A percentile compares a stretch with the other conserved stretches of the same genome.
These are phyloP conservation scores for Ischnura elegans DNA, from an alignment of 2,888 invertebrate genomes.

Conservation along the genomic window DNA sequence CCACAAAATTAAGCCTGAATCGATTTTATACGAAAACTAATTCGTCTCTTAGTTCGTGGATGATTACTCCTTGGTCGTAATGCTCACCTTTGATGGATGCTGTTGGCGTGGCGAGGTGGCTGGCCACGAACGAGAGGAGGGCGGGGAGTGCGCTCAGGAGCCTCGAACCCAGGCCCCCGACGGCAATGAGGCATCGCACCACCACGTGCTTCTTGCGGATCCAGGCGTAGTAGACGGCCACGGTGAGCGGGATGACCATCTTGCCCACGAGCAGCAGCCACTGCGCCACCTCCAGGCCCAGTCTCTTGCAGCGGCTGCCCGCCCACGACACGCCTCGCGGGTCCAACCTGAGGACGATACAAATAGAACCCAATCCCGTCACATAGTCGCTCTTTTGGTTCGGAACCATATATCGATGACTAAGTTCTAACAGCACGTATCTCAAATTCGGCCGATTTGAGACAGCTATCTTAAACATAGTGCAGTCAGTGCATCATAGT, in stretches of 20 bases:
- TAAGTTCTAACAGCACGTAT: too few relatives aligned
- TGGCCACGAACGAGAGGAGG: conserved; percentile 43
- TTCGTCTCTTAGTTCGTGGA: too few relatives aligned
- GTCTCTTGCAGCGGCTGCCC: conserved; percentile 25
- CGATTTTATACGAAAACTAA: too few relatives aligned
- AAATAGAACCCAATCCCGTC: background rate
- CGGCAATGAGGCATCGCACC: conserved; percentile 28
- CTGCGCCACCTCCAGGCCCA: conserved; percentile 10
- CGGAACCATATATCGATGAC: too few relatives aligned
- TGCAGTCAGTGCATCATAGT: too few relatives aligned
- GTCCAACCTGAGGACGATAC: background rate
- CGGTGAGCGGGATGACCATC: conserved; percentile 32
- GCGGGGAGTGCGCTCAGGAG: background rate
- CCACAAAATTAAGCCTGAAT: too few relatives aligned
- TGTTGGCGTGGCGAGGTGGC: conserved; percentile 39
- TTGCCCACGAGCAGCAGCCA: conserved; percentile 23
- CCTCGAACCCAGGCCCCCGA: background rate
- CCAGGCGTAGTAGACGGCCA: conserved; percentile 47
- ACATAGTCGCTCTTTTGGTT: background rate
- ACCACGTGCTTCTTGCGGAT: conserved; percentile 40
- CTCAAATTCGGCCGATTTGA: too few relatives aligned
- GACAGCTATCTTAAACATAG: too few relatives aligned
- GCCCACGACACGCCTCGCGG: background rate
- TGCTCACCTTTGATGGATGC: conserved; percentile 52
- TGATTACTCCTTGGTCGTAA: too few relatives aligned